Evolutionary conservation across 2,113 vertebrate species (phyloP).

Genomic region (Hippocampus mohnikei): DNA sequence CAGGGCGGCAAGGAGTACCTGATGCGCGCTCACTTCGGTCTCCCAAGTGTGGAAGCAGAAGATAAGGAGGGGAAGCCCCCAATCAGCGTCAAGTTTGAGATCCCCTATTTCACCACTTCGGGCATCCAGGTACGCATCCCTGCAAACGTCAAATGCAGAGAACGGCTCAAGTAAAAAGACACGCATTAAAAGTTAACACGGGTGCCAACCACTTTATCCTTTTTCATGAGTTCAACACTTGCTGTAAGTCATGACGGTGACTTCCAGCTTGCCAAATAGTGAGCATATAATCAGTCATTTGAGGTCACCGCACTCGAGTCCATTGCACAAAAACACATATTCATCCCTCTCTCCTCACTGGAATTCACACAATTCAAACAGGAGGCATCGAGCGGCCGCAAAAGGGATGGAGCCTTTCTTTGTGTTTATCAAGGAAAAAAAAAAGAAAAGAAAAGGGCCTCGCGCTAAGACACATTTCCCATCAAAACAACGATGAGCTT

Average conservation of each 20-base stretch:
- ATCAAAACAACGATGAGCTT: conserved; percentile 37
- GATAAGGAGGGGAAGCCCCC: conserved; percentile 97
- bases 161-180: too few relatives aligned
- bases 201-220: background rate
- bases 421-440: conserved; percentile 29
- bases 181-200: too few relatives aligned
- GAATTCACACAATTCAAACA: conserved; percentile 46
- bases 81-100: conserved; percentile 97
- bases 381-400: conserved; percentile 45
- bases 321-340: background rate
- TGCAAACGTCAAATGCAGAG: too few relatives aligned
- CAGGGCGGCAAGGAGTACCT: conserved; percentile 97
- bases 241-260: background rate
- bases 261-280: background rate
- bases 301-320: background rate
- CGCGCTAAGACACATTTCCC: background rate
- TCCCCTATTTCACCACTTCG: conserved; percentile 97
- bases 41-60: conserved; percentile 96
- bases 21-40: conserved; percentile 94
- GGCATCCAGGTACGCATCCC: conserved; percentile 86
- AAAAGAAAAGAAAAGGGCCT: conserved; percentile 1
- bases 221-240: background rate
- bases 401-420: conserved; percentile 10
- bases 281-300: background rate
- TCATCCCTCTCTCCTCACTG: conserved; percentile 20